Evolutionary conservation across 2,797 vertebrate species (phyloP).

Genomic region (Rhinella marina): DNA sequence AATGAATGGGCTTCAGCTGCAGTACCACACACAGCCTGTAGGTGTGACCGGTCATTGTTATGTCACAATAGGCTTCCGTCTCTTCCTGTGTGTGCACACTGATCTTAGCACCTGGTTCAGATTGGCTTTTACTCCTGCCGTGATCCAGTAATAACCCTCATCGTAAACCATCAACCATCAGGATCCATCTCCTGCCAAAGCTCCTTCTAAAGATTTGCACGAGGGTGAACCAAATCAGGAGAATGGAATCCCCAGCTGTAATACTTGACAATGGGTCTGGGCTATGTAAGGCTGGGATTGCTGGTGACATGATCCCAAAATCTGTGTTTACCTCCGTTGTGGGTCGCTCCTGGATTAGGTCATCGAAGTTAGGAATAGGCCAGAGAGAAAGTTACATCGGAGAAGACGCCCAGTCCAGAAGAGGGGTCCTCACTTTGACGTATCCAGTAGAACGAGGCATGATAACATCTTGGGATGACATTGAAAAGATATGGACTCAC

Average conservation of each 20-base stretch:
- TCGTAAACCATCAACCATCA: not conserved
- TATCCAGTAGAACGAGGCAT: constrained; percentile 13
- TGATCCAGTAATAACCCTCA: too few species aligned
- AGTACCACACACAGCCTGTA: too few species aligned
- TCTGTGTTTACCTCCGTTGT: constrained; percentile 17
- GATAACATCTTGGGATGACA: constrained; percentile 22
- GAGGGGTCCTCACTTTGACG: constrained; percentile 7
- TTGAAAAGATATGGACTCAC: constrained; percentile 58
- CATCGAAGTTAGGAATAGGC: not conserved
- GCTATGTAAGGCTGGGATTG: constrained; percentile 41
- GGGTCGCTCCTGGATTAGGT: constrained; percentile 48
- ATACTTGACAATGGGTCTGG: constrained; percentile 53
- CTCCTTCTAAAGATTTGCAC: not conserved
- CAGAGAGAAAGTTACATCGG: not conserved
- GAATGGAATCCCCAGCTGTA: accelerated
- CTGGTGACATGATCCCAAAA: not conserved
- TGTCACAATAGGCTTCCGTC: not conserved
- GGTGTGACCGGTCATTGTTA: not conserved
- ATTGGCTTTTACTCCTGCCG: too few species aligned
- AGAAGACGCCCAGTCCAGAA: constrained; percentile 49
- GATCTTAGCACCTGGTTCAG: not conserved
- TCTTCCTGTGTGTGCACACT: not conserved
- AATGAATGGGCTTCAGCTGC: too few species aligned
- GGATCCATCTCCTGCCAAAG: not conserved
- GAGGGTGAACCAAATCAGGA: accelerated